Conservation (phyloP, 2,113 vertebrate genomes). For the Gila orcuttii region DNA sequence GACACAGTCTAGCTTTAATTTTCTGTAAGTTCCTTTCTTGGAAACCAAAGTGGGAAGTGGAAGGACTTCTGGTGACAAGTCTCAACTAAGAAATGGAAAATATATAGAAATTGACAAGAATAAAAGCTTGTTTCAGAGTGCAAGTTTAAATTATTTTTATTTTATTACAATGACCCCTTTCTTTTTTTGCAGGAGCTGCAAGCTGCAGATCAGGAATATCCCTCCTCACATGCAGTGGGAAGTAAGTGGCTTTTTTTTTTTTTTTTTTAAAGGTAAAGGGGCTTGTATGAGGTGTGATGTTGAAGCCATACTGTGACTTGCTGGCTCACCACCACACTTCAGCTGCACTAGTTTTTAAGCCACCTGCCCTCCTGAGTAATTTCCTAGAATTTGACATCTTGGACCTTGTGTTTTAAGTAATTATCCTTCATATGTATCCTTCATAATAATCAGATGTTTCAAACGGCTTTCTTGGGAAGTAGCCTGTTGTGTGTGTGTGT, state of each 20-base stretch:
- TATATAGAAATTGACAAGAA: too few relatives aligned
- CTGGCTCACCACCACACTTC: neutral
- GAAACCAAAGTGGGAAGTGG: neutral
- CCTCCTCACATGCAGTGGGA: conserved; percentile 96
- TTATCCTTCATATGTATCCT: neutral
- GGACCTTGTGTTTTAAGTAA: neutral
- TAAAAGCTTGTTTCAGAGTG: too few relatives aligned
- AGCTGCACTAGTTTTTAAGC: neutral
- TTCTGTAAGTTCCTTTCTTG: neutral
- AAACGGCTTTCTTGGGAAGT: neutral
- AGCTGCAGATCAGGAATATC: conserved; percentile 94
- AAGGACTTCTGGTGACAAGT: neutral
- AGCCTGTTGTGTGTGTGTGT: neutral
- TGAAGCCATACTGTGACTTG: neutral
- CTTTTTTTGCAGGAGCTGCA: conserved; percentile 83
- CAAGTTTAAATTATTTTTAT: too few relatives aligned
- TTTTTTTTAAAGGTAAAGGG: neutral
- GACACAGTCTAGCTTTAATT: neutral
- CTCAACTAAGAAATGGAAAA: neutral
- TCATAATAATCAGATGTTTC: neutral
- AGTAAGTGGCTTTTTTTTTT: conserved; percentile 74
- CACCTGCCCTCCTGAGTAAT: neutral
- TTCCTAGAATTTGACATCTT: conserved; percentile 1
- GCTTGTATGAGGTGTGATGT: neutral
- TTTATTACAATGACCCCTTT: neutral